Base-by-base conservation (phyloP, 2,888 invertebrate genomes). In the Drosophila percnosoma region DNA sequence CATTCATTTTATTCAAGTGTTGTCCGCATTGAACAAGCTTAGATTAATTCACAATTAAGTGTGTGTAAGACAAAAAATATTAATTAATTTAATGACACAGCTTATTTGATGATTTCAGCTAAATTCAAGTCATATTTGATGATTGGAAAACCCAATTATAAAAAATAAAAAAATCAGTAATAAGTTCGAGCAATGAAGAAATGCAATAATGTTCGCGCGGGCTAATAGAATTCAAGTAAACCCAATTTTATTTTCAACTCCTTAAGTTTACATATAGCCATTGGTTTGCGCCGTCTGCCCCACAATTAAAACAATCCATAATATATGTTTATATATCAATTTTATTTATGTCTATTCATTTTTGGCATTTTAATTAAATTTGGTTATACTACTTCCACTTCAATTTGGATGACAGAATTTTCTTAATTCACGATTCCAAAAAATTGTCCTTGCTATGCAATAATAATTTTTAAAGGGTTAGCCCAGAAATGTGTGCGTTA, bases 321-420 rank as follows among this genome's bases (percentile, higher is more conserved):
- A 45, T 38, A 21, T 21, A 36, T 36, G 15, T 36, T 1, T 36
- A 6, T 42, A 2, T 42, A 67, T 27, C 29, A 51, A 34, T 21
- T 53, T 13, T 24, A 55, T 48, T 63, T 36, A n/a, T 15, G 29
- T 29, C 15, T 27, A 38, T n/a, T 38, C 13, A 18, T 6, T 29
- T 34, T 24, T 48, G 49, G 66, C 51, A 66, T 64, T 80, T 76
- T 72, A 33, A 33, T 33, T 33, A 10, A 80, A 80, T 80, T 80
- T 80, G 11, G 63, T 53, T 52, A 53, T 55, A 67, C 24, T 52
- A 64, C 24, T 36, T 24, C 54, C 61, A 57, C 52, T n/a, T 36
- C 3, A 78, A 78, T 80, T 80, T 80, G 5, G 73, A n/a, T 62
- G 57, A 72, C n/a, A 52, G 45, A 72, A 74, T 76, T 64, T 80